These are phyloP conservation scores for Cheumatopsyche charites DNA, from an alignment of 1,140 invertebrate genomes.

Conservation along the genomic window DNA sequence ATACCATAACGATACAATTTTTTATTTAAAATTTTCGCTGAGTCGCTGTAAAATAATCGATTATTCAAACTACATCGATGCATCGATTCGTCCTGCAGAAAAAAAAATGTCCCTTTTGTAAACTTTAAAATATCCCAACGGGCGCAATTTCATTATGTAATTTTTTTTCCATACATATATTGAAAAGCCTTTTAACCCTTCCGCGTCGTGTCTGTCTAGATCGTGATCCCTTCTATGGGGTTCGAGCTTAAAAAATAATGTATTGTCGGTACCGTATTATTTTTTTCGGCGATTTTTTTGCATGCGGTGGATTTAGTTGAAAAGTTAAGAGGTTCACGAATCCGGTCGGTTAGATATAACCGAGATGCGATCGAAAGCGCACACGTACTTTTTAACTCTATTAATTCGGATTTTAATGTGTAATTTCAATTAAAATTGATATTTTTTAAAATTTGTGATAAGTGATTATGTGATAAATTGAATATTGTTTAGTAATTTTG, in stretches of 20 bases:
- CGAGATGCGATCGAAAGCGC: conserved; percentile 25
- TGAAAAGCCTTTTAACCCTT: conserved; percentile 45
- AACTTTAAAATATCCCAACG: conserved; percentile 45
- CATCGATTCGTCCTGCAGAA: conserved; percentile 12
- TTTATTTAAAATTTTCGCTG: conserved; percentile 1
- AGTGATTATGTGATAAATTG: too few species aligned
- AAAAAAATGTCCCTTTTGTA: conserved; percentile 45
- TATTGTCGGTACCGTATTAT: conserved; percentile 37
- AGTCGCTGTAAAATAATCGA: conserved; percentile 15
- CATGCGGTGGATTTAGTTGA: conserved; percentile 47
- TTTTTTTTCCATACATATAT: conserved; percentile 32
- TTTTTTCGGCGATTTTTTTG: conserved; percentile 35
- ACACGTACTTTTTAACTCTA: not conserved
- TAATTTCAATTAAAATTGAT: too few species aligned
- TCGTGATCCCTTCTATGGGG: conserved; percentile 46
- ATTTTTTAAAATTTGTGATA: too few species aligned
- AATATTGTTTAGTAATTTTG: too few species aligned
- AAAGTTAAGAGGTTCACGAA: conserved; percentile 43
- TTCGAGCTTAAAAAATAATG: conserved; percentile 45
- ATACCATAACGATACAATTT: not conserved
- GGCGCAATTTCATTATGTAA: conserved; percentile 10
- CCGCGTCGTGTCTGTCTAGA: conserved; percentile 40
- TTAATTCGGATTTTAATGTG: not conserved
- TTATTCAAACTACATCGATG: conserved; percentile 15
- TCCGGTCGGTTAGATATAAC: conserved; percentile 42